phyloP scores from a whole-genome alignment of 2,888 invertebrate genomes.

The Eristalinus aeneus region DNA sequence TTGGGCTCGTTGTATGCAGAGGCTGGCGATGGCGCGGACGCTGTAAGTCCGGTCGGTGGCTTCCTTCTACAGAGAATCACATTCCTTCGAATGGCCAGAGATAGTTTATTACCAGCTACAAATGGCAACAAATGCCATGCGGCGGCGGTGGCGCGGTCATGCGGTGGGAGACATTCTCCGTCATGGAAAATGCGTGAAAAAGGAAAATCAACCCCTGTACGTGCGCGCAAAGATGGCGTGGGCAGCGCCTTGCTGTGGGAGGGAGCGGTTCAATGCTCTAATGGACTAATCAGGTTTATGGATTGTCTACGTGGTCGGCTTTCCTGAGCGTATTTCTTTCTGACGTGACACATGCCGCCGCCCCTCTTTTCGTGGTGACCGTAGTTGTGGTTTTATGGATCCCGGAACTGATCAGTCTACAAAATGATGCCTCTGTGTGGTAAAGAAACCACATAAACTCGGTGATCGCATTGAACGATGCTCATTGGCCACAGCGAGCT shows the following conservation, averaged over 20 bases:
- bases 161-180: constrained; percentile 26
- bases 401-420: no score
- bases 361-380: neutral
- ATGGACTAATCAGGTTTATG: neutral
- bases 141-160: neutral
- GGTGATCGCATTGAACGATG: no score
- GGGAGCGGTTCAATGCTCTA: neutral
- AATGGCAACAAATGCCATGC: constrained; percentile 33
- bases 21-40: constrained; percentile 3
- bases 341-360: neutral
- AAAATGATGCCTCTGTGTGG: no score
- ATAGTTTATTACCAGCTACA: constrained; percentile 57
- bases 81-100: constrained; percentile 26
- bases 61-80: constrained; percentile 38
- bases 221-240: constrained; percentile 14
- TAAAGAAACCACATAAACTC: no score
- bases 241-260: neutral
- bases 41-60: neutral
- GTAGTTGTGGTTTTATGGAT: no score
- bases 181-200: constrained; percentile 54
- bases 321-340: neutral
- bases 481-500: neutral
- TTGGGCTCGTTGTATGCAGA: constrained; percentile 47
- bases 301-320: neutral
- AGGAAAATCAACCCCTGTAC: constrained; percentile 30